Evolutionary conservation across 92 coral and sea anemone genomes (phyloP), one percentile per base, ranked within the genome.

Genomic region (Muricea muricata): DNA sequence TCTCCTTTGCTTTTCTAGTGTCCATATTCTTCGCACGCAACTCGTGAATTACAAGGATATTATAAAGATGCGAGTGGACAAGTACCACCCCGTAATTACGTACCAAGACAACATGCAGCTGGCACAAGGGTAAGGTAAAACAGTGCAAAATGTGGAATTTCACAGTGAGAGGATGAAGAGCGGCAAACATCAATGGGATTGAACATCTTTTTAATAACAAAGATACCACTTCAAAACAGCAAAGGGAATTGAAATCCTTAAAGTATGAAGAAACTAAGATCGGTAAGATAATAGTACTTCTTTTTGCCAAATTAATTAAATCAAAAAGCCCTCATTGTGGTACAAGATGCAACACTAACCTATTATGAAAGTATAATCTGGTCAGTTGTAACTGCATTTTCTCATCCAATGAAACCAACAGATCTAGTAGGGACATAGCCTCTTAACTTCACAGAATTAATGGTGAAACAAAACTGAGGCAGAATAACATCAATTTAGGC

Each of bases 91-190:
- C 0, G 80, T 83, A 0, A 39, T 83, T 31, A 83, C 87, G 0
- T 71, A 52, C 39, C 87, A 83, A 40, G 87, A 83, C 72, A 83
- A 83, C 29, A 83, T 83, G 87, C 87, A 83, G 56, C 31, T 83
- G 1, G 3, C 68, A 83, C 20, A 52, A 83, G 13, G 87, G 71
- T 3, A 83, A 83, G 17, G 1, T 76, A 26, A 83, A 83, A 52
- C 87, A 83, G 35, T 40, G 57, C 13, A 83, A 83, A 31, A 40
- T 83, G 40, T 83, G 80, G 87, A 80, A 83, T 28, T 83, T 83
- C 87, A 83, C 87, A 24, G 87, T 83, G 0, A 61, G 87, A 32
- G 87, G 80, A 15, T 71, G 87, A 80, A 73, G 80, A 18, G 80
- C 37, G 1, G 80, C 72, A 50, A 47, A 83, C 58, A 83, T 20